phyloP scores from a whole-genome alignment of 2,797 vertebrate species.

The Dromococcyx pavoninus region DNA sequence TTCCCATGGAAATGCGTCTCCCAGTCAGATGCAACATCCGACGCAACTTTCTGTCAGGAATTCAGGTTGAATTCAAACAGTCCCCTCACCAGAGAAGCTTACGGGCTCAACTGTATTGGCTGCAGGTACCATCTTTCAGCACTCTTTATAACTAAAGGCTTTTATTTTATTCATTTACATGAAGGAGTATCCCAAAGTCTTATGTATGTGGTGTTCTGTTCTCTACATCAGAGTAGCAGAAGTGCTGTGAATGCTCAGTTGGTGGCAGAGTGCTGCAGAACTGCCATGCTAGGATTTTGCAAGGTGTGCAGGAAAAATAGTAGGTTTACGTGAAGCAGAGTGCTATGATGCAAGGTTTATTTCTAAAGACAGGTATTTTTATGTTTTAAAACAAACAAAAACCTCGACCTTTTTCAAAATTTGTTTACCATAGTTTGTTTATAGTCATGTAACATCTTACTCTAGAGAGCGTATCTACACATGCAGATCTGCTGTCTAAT shows the following conservation, averaged over 20 bases:
- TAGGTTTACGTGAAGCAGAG: not conserved
- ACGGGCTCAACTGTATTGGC: slow-evolving; percentile 91
- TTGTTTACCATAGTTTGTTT: not conserved
- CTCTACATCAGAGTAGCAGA: rapidly evolving
- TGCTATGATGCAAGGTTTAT: not conserved
- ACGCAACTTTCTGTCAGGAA: slow-evolving; percentile 92
- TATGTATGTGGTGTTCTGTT: not conserved
- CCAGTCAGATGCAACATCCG: slow-evolving; percentile 84
- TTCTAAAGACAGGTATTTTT: not conserved
- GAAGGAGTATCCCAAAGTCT: not conserved
- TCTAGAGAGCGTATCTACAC: not conserved
- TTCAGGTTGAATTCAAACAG: slow-evolving; percentile 92
- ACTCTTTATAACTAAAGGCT: not conserved
- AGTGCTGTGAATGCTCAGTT: not conserved
- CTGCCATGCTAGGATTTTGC: not conserved
- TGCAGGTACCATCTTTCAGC: slow-evolving; percentile 82
- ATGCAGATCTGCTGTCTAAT: not conserved
- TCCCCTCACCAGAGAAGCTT: slow-evolving; percentile 92
- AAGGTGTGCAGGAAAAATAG: not conserved
- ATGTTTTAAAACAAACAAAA: not conserved
- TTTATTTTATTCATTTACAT: not conserved
- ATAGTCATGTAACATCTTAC: not conserved
- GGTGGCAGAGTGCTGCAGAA: not conserved
- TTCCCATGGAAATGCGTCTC: slow-evolving; percentile 88
- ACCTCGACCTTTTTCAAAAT: not conserved